phyloP scores from a whole-genome alignment of 2,113 vertebrate genomes.

The Chloropsis hardwickii region DNA sequence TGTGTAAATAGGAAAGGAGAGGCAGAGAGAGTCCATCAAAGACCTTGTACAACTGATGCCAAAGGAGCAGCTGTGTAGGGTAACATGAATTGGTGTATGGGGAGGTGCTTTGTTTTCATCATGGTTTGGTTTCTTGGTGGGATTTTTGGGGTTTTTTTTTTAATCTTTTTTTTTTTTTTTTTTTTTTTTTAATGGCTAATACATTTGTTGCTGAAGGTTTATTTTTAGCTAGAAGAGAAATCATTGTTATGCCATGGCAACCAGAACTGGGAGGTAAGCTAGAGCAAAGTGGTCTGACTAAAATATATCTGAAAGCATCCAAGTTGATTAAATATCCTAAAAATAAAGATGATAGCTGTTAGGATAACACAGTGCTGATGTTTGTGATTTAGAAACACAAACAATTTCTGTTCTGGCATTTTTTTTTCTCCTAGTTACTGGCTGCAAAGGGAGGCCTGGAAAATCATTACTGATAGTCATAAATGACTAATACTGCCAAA shows the following conservation, averaged over 20 bases:
- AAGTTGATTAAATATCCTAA: conserved; percentile 67
- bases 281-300: conserved; percentile 58
- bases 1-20: background rate
- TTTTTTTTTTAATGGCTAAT: background rate
- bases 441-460: background rate
- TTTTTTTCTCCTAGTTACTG: background rate
- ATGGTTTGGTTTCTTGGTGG: fast-evolving
- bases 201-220: conserved; percentile 54
- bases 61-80: background rate
- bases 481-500: background rate
- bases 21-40: fast-evolving
- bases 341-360: conserved; percentile 53
- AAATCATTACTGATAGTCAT: background rate
- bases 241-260: conserved; percentile 67
- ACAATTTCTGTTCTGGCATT: background rate
- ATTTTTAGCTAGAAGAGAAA: conserved; percentile 67
- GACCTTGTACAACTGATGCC: background rate
- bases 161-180: background rate
- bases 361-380: conserved; percentile 1
- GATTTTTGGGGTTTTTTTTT: too few species aligned
- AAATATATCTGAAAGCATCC: conserved; percentile 63
- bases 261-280: conserved; percentile 57
- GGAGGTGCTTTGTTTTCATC: background rate
- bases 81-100: background rate
- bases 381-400: conserved; percentile 21